A percentile compares a stretch with the other conserved stretches of the same genome.
These are phyloP conservation scores for Boleophthalmus pectinirostris DNA, from an alignment of 2,113 vertebrate species.

Conservation along the genomic window DNA sequence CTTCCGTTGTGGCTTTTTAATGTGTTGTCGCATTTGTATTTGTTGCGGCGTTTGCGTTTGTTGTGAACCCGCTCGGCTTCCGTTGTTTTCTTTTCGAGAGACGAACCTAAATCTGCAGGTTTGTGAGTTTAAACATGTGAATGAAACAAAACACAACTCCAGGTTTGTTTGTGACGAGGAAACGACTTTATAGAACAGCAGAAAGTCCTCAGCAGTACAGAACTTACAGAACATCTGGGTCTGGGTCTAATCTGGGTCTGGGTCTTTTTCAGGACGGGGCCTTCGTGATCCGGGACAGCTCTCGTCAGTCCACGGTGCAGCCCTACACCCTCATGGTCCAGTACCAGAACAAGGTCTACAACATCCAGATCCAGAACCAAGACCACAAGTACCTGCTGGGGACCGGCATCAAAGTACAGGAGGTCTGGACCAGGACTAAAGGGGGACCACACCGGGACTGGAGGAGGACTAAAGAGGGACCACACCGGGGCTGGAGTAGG, in stretches of 20 bases:
- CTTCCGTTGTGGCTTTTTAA: too few species aligned
- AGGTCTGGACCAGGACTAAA: conserved; percentile 76
- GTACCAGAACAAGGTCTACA: conserved; percentile 92
- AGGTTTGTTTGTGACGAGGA: too few species aligned
- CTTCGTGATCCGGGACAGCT: conserved; percentile 93
- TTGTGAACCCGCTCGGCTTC: too few species aligned
- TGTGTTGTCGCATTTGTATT: too few species aligned
- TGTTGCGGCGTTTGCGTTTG: too few species aligned
- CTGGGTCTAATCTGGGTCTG: background rate
- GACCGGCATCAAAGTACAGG: conserved; percentile 86
- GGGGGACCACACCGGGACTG: background rate
- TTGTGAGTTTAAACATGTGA: too few species aligned
- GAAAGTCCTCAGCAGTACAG: too few species aligned
- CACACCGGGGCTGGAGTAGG: background rate
- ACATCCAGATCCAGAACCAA: conserved; percentile 91
- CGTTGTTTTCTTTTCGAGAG: too few species aligned
- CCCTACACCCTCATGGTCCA: conserved; percentile 94
- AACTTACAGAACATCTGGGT: background rate
- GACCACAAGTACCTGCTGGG: conserved; percentile 83
- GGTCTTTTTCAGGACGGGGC: conserved; percentile 85
- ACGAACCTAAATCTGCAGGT: too few species aligned
- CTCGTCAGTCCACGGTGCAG: conserved; percentile 79
- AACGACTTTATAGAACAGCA: too few species aligned
- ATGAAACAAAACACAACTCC: too few species aligned
- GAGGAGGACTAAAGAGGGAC: background rate